Evolutionary conservation across 2,113 vertebrate species (phyloP), one percentile per base, ranked within the genome.

Genomic region (Mobula birostris): DNA sequence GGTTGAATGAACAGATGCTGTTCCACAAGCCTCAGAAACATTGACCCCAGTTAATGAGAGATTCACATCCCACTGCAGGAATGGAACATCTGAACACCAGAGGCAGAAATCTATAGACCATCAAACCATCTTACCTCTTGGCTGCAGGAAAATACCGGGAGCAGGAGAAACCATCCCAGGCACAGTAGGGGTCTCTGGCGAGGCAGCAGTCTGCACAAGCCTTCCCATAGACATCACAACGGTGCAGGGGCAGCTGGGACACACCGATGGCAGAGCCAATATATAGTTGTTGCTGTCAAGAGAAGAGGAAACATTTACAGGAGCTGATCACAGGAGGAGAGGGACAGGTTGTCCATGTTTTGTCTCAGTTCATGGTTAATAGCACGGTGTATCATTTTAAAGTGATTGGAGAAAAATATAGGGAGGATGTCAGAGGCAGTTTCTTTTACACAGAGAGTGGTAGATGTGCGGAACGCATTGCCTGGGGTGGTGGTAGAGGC

Each of bases 121-220:
- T 93, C 96, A 58, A 68, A 12, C 77, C 48, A 32, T 93, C 96
- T 94, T 97, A 99, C 99, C 99, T 99, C 95, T 99, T 99, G 66
- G 99, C 98, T 95, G 98, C 98, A 94, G 99, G 99, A 95, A 99
- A 99, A 95, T 99, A 99, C 96, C 99, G 97, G n/a, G 99, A 99
- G 95, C 99, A 99, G 9, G 98, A 97, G 0, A 97, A 97, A 85
- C 99, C 99, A 29, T 99, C 99, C 99, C 99, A 99, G 95, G 99
- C 99, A 72, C 99, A 99, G 96, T 99, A 99, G 19, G 99, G 99
- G 96, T 99, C 99, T 94, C 98, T 96, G 0, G 99, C 99, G 27
- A 99, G 97, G 95, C 99, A 99, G 94, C 99, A 99, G 95, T 99
- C 99, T 0, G 98, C 99, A 36, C 99, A 99, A 56, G 99, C 99